Evolutionary conservation across 2,888 invertebrate species (phyloP), one percentile per base, ranked within the genome.

Genomic region (Xanthorhoe spadicearia): DNA sequence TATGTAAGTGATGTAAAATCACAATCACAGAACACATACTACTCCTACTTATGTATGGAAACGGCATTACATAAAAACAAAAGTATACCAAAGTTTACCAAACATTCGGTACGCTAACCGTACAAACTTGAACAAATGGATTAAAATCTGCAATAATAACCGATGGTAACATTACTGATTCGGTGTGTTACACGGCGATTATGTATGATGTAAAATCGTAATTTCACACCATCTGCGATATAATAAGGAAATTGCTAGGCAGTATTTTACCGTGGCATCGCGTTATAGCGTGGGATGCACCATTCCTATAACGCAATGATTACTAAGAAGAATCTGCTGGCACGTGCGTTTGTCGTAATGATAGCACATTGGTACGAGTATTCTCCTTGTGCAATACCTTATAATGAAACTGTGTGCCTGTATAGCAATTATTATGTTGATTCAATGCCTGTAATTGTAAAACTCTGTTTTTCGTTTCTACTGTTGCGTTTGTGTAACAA

Each of bases 201-300:
- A 49, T 28, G 46, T 67, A 57, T 61, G 53, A 53, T 55, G 58
- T 51, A 68, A 61, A 60, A 68, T 64, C 49, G 74, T 73, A 79
- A 82, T 83, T 80, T 82, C 77, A 78, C 80, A 78, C 78, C 73
- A 77, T 73, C 76, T 73, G 68, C 64, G 64, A 71, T 73, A 76
- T 79, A 82, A 80, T 82, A 78, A 79, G 83, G 79, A 81, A 83
- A 72, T 79, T 72, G 71, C 74, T 55, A 57, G 74, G 71, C 74
- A 73, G 79, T 78, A 71, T 76, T 80, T 75, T 74, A 77, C 74
- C 78, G 78, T 77, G 76, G 74, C 75, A 79, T 83, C 81, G 70
- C 74, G 74, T 80, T 77, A 80, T 79, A 72, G 73, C 77, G 74
- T 74, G 73, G 74, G 79, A 82, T 80, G 77, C 75, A 70, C 74